Percentiles rank a stretch among this genome's conserved stretches.
These are phyloP conservation scores for Antechinus flavipes DNA, from an alignment of 2,113 vertebrate species.

Conservation along the genomic window DNA sequence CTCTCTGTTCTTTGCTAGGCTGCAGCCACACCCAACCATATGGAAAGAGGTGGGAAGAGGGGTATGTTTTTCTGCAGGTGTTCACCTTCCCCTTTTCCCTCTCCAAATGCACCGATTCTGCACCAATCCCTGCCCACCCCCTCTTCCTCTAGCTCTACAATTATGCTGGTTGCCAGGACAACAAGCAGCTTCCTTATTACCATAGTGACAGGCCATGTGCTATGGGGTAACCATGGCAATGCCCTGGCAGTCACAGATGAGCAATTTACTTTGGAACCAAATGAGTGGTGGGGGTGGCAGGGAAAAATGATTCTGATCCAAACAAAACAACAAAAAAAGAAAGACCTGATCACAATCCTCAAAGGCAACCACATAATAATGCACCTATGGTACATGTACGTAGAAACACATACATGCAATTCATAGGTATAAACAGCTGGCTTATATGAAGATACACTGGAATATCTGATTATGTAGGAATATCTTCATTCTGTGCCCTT, in stretches of 20 bases:
- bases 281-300: constrained; percentile 61
- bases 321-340: not conserved
- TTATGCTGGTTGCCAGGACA: constrained; percentile 80
- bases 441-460: not conserved
- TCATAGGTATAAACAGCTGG: not conserved
- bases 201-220: constrained; percentile 84
- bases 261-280: constrained; percentile 78
- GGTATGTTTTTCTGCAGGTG: constrained; percentile 58
- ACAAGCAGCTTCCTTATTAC: constrained; percentile 84
- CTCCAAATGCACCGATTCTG: constrained; percentile 75
- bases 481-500: not conserved
- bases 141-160: constrained; percentile 70
- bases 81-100: constrained; percentile 72
- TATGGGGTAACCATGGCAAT: constrained; percentile 85
- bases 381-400: constrained; percentile 38
- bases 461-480: not conserved
- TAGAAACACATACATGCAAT: constrained; percentile 47
- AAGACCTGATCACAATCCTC: constrained; percentile 48
- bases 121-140: constrained; percentile 78
- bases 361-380: constrained; percentile 9
- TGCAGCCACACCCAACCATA: not conserved
- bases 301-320: constrained; percentile 33
- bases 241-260: constrained; percentile 82
- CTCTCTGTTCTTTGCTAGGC: not conserved
- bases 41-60: not conserved